Conservation (phyloP, 2,888 invertebrate genomes). For the Bugula neritina region DNA sequence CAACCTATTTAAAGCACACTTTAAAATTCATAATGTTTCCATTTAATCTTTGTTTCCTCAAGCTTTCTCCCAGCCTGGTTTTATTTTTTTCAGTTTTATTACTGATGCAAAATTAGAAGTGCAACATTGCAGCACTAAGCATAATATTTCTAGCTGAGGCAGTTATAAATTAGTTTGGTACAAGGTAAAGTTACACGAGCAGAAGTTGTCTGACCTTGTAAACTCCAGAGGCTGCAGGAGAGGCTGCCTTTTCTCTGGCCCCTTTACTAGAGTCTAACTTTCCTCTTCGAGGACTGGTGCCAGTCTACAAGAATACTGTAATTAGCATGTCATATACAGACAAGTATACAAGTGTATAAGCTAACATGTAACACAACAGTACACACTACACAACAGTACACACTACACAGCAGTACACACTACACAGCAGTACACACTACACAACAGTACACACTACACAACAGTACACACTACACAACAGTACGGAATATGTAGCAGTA, state of each 20-base stretch:
- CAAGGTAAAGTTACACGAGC: too few species aligned
- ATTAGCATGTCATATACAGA: background rate
- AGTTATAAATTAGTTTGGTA: too few species aligned
- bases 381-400: background rate
- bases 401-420: background rate
- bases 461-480: background rate
- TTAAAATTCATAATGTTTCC: too few species aligned
- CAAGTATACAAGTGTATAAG: background rate
- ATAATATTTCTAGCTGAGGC: too few species aligned
- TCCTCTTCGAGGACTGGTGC: slow-evolving; percentile 12
- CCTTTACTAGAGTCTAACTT: slow-evolving; percentile 2
- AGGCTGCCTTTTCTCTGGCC: slow-evolving; percentile 10
- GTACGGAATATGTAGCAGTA: background rate
- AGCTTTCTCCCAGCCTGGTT: too few species aligned
- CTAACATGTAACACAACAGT: background rate
- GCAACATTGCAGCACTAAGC: too few species aligned
- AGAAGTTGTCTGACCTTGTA: background rate
- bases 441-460: background rate
- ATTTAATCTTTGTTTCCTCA: too few species aligned
- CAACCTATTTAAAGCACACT: too few species aligned
- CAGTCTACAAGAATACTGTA: background rate
- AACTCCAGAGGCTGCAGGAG: slow-evolving; percentile 17
- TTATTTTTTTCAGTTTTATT: too few species aligned
- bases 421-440: background rate
- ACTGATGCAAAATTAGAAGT: too few species aligned